phyloP scores from a whole-genome alignment of 2,797 vertebrate species.

The Mus spretus region DNA sequence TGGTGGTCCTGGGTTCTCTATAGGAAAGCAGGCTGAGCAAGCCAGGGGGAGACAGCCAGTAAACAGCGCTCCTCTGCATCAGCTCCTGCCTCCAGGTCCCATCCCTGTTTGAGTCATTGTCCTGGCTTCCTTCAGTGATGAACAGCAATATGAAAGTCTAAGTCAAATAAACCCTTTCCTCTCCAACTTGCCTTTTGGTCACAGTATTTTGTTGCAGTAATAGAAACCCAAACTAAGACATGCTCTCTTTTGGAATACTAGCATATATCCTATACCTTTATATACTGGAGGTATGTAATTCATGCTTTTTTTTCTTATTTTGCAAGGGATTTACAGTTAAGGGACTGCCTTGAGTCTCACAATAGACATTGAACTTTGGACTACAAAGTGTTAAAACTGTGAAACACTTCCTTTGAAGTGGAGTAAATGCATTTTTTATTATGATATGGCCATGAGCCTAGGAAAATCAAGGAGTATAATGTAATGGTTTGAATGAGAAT shows the following conservation, averaged over 20 bases:
- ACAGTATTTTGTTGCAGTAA: not conserved
- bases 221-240: not conserved
- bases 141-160: not conserved
- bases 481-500: not conserved
- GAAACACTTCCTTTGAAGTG: not conserved
- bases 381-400: not conserved
- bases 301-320: not conserved
- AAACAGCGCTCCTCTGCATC: not conserved
- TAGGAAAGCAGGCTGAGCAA: not conserved
- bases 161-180: not conserved
- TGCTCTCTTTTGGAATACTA: not conserved
- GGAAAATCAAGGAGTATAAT: not conserved
- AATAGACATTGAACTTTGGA: not conserved
- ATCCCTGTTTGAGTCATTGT: not conserved
- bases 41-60: not conserved
- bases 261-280: not conserved
- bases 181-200: not conserved
- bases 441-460: not conserved
- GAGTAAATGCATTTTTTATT: not conserved
- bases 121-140: not conserved
- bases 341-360: not conserved
- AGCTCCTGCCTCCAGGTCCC: not conserved
- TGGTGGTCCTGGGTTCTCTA: too few relatives aligned
- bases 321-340: not conserved
- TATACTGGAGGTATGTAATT: not conserved